Evolutionary conservation across 2,888 invertebrate species (phyloP).

Genomic region (Linnaemya tessellans): DNA sequence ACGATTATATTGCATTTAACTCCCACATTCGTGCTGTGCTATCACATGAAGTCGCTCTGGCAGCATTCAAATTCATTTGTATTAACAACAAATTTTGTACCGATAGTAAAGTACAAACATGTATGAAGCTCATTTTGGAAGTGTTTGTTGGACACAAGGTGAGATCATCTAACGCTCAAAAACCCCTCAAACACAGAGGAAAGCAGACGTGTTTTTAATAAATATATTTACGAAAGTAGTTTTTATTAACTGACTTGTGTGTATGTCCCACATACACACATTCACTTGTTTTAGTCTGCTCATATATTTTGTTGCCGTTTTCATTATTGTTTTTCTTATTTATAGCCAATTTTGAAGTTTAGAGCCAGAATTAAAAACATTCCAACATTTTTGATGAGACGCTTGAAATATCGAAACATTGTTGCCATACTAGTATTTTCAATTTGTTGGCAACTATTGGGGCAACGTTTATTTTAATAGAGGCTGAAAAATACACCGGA

Average conservation of each 20-base stretch:
- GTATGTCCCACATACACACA: neutral
- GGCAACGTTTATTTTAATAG: neutral
- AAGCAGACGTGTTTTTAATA: neutral
- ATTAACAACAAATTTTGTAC: slow-evolving; percentile 5
- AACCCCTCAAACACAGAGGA: slow-evolving; percentile 10
- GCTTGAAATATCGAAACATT: too few relatives aligned
- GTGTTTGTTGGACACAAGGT: slow-evolving; percentile 54
- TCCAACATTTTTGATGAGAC: slow-evolving; percentile 16
- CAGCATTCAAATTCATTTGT: slow-evolving; percentile 12
- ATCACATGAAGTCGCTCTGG: neutral
- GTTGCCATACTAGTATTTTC: neutral
- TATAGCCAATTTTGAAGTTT: slow-evolving; percentile 7
- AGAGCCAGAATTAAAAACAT: neutral
- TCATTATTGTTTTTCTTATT: slow-evolving; percentile 7
- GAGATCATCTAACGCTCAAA: slow-evolving; percentile 66
- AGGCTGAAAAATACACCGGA: neutral
- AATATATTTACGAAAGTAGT: slow-evolving; percentile 18
- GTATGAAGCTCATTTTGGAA: slow-evolving; percentile 10
- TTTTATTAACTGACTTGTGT: neutral
- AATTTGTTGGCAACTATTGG: neutral
- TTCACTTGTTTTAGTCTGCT: slow-evolving; percentile 43
- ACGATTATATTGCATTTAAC: too few relatives aligned
- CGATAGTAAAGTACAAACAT: neutral
- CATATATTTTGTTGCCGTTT: slow-evolving; percentile 5
- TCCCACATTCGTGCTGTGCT: too few relatives aligned